Conservation (phyloP, 2,888 invertebrate genomes). For the Cosmia pyralina region DNA sequence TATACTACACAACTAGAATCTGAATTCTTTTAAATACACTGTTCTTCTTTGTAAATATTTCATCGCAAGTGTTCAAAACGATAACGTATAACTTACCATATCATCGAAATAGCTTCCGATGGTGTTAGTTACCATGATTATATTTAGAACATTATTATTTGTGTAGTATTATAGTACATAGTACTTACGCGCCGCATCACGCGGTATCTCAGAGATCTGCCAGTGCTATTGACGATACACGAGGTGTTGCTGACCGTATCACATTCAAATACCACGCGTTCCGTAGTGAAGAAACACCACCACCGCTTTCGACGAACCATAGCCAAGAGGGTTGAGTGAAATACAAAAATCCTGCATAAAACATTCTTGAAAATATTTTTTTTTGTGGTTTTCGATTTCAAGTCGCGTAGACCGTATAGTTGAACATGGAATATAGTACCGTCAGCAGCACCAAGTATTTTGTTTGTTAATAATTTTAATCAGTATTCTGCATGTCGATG, state of each 20-base stretch:
- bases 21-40: slow-evolving; percentile 54
- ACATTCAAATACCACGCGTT: neutral
- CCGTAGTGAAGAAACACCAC: neutral
- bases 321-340: neutral
- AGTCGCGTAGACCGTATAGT: too few species aligned
- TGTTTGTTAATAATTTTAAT: slow-evolving; percentile 69
- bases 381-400: neutral
- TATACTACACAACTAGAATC: slow-evolving; percentile 47
- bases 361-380: neutral
- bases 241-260: slow-evolving; percentile 6
- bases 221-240: slow-evolving; percentile 68
- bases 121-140: slow-evolving; percentile 66
- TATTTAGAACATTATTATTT: slow-evolving; percentile 58
- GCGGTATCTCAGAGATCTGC: slow-evolving; percentile 74
- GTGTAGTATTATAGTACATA: slow-evolving; percentile 64
- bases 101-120: slow-evolving; percentile 65
- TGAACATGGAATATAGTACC: neutral
- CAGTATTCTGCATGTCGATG: slow-evolving; percentile 72
- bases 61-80: slow-evolving; percentile 62
- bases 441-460: slow-evolving; percentile 43
- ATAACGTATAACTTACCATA: slow-evolving; percentile 61
- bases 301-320: neutral
- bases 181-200: slow-evolving; percentile 67
- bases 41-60: slow-evolving; percentile 62
- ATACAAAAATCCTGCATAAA: neutral